Percentiles rank a stretch among this genome's conserved stretches.
Conservation (phyloP, 2,888 invertebrate species). For the Phyto melanocephala region DNA sequence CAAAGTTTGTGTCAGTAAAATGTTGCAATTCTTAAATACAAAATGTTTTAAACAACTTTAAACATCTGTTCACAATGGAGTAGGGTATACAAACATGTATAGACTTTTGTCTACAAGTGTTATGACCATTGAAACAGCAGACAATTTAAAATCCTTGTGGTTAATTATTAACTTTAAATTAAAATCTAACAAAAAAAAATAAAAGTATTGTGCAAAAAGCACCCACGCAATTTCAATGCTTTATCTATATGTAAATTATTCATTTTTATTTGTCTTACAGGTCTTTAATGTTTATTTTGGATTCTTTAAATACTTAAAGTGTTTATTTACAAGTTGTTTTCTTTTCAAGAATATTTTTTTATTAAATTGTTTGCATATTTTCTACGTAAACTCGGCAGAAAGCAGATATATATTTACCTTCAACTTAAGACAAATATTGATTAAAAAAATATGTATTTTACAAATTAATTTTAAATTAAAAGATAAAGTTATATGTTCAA, state of each 20-base stretch:
- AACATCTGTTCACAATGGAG: not conserved
- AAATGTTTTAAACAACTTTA: not conserved
- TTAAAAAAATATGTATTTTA: not conserved
- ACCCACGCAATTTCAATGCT: constrained; percentile 10
- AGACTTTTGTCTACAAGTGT: constrained; percentile 9
- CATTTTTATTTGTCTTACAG: constrained; percentile 1
- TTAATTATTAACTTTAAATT: constrained; percentile 27
- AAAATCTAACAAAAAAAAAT: not conserved
- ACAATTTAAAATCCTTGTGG: constrained; percentile 28
- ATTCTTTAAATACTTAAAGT: constrained; percentile 25
- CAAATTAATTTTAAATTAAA: constrained; percentile 10
- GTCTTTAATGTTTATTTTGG: constrained; percentile 26
- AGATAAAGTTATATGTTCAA: not conserved
- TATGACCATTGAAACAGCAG: constrained; percentile 25
- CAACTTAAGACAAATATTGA: constrained; percentile 20
- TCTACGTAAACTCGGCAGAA: not conserved
- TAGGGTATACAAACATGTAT: constrained; percentile 35
- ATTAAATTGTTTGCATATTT: constrained; percentile 8
- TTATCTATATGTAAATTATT: constrained; percentile 22
- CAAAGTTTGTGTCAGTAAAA: too few species aligned
- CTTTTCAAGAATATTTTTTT: not conserved
- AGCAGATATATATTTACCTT: not conserved
- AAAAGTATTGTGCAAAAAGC: not conserved
- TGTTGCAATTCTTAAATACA: not conserved
- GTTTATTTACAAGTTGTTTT: constrained; percentile 21